phyloP scores from a whole-genome alignment of 2,113 vertebrate genomes.

The Tyto alba region DNA sequence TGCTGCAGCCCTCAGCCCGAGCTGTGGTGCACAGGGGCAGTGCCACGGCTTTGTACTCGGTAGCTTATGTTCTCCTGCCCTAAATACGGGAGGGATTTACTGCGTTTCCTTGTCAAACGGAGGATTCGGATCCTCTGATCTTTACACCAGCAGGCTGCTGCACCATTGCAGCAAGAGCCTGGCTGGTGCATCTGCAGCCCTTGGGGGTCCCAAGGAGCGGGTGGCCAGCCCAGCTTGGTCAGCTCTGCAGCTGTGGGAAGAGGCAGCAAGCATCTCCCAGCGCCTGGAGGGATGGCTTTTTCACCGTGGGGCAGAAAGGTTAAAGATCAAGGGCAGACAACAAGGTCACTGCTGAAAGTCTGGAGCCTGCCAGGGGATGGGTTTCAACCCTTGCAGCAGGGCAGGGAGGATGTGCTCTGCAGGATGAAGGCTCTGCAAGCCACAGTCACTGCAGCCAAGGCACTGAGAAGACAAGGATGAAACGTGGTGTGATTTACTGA shows the following conservation, averaged over 20 bases:
- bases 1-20: not conserved
- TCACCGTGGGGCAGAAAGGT: not conserved
- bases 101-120: not conserved
- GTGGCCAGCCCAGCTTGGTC: accelerated
- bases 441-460: not conserved
- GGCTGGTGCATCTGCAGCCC: not conserved
- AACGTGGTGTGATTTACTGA: accelerated
- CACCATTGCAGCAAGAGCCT: not conserved
- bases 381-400: not conserved
- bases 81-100: not conserved
- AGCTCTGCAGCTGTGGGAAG: not conserved
- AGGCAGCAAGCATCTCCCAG: not conserved
- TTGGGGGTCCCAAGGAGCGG: not conserved
- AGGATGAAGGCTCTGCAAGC: not conserved
- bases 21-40: not conserved
- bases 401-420: not conserved
- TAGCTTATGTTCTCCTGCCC: not conserved
- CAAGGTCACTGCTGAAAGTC: not conserved
- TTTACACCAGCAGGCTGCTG: not conserved
- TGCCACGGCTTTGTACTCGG: accelerated
- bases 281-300: accelerated
- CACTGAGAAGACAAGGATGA: not conserved
- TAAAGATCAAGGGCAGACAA: not conserved
- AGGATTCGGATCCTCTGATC: not conserved
- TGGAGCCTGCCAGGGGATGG: not conserved